Conservation (phyloP, 1,140 invertebrate genomes). For the Caligus rogercresseyi region DNA sequence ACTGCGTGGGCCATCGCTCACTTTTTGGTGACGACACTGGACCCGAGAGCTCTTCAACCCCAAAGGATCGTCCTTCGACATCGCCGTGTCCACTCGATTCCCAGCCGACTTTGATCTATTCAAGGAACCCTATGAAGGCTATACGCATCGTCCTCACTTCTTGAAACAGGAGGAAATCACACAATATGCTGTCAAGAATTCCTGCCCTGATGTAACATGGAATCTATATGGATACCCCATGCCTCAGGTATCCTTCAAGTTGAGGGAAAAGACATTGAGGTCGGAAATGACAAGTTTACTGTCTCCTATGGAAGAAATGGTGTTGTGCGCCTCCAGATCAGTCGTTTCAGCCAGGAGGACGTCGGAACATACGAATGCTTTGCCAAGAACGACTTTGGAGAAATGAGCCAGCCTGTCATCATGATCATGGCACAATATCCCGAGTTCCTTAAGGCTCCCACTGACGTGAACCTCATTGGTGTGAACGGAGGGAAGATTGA, state of each 20-base stretch:
- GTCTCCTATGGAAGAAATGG: conserved; percentile 71
- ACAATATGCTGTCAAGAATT: conserved; percentile 29
- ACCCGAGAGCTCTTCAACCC: not conserved
- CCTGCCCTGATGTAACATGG: conserved; percentile 27
- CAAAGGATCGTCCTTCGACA: conserved; percentile 16
- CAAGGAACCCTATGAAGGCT: conserved; percentile 20
- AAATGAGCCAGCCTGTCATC: conserved; percentile 54
- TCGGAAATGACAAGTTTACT: conserved; percentile 52
- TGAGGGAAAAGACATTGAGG: conserved; percentile 37
- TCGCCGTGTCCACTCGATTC: conserved; percentile 12
- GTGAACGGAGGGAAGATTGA: conserved; percentile 53
- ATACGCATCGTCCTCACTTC: conserved; percentile 27
- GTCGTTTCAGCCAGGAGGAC: conserved; percentile 46
- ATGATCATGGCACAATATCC: conserved; percentile 81
- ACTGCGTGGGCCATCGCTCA: conserved; percentile 50
- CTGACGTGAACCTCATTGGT: conserved; percentile 57
- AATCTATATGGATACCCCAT: conserved; percentile 29
- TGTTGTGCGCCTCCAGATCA: conserved; percentile 48
- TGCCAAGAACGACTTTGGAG: conserved; percentile 78
- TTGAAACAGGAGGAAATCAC: conserved; percentile 26
- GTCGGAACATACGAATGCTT: conserved; percentile 84
- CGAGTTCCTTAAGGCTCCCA: conserved; percentile 50
- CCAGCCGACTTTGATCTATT: conserved; percentile 18
- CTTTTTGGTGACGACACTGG: conserved; percentile 8
- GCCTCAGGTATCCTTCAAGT: conserved; percentile 31